Evolutionary conservation across 2,113 vertebrate genomes (phyloP), one percentile per base, ranked within the genome.

Genomic region (Cyprinodon tularosa): DNA sequence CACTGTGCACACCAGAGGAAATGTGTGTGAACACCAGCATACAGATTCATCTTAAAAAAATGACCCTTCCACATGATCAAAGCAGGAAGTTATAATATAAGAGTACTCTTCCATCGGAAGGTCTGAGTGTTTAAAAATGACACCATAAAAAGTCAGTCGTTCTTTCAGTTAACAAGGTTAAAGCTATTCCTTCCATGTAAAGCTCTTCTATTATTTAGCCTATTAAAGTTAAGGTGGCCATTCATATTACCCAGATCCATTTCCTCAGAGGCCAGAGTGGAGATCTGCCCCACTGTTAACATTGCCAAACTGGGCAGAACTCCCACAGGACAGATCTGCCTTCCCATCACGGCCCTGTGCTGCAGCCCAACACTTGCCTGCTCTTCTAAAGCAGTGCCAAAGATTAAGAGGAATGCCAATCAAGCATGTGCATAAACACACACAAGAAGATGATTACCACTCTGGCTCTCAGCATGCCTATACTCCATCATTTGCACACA

Each of bases 161-260:
- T 83, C 44, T 71, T 80, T 85, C 66, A 68, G 50, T 72, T 81
- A 76, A 80, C 78, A 77, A 84, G 76, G 68, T 73, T 72, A 82
- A 84, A 70, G 62, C 70, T 63, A 63, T 77, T 77, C 22, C 60
- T 68, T 80, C 68, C 29, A 45, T 68, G 47, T 70, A 22, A 61
- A 76, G 75, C 71, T 82, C 68, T 79, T 83, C 66, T 0, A 4
- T 68, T 86, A 67, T 89, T 88, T 84, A 86, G 71, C 76, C 72
- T 12, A 66, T 81, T 81, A 79, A 68, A 80, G 66, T 39, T 12
- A 92, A 94, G 92, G 93, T 90, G 87, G 87, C 29, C 81, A 93
- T 95, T 95, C 94, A 94, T 93, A 92, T 93, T 95, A 96, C 95
- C 95, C 96, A 94, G 95, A 96, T 95, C 95, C 91, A 92, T 97